A percentile compares a stretch with the other conserved stretches of the same genome.
These are phyloP conservation scores for Falcunculus frontatus DNA, from an alignment of 2,113 vertebrate species.

Conservation along the genomic window DNA sequence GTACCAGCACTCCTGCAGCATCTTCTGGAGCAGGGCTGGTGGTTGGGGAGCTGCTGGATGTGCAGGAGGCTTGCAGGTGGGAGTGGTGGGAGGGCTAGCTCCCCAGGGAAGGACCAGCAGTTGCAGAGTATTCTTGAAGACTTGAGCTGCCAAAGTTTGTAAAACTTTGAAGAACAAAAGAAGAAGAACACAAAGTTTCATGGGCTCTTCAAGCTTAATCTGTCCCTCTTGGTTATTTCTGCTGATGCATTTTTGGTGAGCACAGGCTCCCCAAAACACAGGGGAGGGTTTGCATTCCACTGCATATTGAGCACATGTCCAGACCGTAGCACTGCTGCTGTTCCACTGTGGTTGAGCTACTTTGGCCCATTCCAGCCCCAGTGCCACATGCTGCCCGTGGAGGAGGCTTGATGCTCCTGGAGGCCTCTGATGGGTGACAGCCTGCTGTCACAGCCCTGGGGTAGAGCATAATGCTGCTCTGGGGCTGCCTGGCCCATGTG, in stretches of 20 bases:
- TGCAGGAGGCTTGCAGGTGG: neutral
- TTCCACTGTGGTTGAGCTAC: neutral
- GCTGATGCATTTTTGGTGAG: neutral
- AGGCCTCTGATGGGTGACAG: neutral
- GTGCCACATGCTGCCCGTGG: fast-evolving
- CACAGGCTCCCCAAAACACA: neutral
- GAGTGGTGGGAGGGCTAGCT: neutral
- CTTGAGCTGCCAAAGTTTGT: neutral
- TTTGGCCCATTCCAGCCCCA: neutral
- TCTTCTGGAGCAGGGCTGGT: neutral
- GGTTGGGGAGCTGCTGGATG: neutral
- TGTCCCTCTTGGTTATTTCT: neutral
- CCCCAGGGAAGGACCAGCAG: neutral
- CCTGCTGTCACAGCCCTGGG: neutral
- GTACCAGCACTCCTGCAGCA: neutral
- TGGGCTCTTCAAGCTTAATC: neutral
- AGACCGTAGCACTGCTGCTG: fast-evolving
- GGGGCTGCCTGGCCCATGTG: neutral
- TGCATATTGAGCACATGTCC: fast-evolving
- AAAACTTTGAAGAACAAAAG: too few relatives aligned
- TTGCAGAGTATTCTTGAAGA: neutral
- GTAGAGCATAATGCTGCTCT: neutral
- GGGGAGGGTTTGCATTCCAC: neutral
- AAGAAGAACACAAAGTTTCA: neutral
- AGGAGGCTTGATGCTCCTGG: neutral